Base-by-base conservation (phyloP, 2,113 vertebrate species). In the Poeciliopsis occidentalis region DNA sequence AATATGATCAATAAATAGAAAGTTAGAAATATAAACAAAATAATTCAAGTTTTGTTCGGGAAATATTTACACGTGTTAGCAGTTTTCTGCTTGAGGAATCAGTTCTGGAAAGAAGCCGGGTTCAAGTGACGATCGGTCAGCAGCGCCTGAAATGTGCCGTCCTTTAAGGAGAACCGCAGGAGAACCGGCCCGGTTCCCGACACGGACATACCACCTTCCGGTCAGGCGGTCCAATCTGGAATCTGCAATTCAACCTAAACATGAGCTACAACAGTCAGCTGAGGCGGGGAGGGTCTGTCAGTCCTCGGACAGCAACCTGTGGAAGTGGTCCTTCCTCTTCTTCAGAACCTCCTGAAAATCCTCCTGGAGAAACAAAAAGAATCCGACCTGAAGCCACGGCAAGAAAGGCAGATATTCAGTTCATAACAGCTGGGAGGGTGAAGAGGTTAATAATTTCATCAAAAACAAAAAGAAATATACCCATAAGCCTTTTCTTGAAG, bases 271-370 rank as follows among this genome's bases (percentile, higher is more conserved):
- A 75, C 63, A 77, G 85, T 86, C 67, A 84, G 29, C 71, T 29
- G 67, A 19, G 64, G 44, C 44, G 12, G 65, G 39, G n/a, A 6
- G 60, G 34, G 60, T 41, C 51, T 1, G 63, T 90, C 85, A 94
- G 78, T 88, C 94, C 82, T 93, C 86, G 0, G 93, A 5, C 7
- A 95, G 93, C 76, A 92, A 90, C 67, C 88, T 29, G 80, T 75
- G 57, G 80, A 89, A 91, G 39, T 90, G 94, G 83, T 95, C 92
- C 4, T 92, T 93, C 85, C 44, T 91, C 80, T 72, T 88, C 90
- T 86, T 94, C 77, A 95, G 91, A 68, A 92, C 85, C 24, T 91
- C 85, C 62, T 92, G 91, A 78, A 95, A 92, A 0, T 96, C 94
- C 29, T 93, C 93, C 95, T 96, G 82, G 87, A 89, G 83, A 81